A percentile compares a stretch with the other conserved stretches of the same genome.
Evolutionary conservation across 2,113 vertebrate species (phyloP).

Genomic region (Sorex araneus): DNA sequence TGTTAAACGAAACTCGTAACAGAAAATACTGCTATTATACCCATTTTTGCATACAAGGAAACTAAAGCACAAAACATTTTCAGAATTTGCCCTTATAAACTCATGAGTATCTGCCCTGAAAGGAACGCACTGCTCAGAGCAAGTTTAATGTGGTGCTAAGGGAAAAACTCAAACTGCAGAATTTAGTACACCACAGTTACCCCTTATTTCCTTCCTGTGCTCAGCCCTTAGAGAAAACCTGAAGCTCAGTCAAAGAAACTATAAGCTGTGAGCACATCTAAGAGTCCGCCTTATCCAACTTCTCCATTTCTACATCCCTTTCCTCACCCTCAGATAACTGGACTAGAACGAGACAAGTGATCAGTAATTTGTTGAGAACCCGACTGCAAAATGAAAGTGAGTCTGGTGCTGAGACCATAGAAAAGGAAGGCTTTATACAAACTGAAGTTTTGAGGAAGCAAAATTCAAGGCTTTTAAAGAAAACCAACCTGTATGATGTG

Average conservation of each 20-base stretch:
- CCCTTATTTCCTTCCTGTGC: neutral
- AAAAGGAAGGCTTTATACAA: conserved; percentile 47
- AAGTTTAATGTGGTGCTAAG: neutral
- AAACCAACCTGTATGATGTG: conserved; percentile 37
- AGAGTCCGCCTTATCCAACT: neutral
- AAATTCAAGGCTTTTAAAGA: neutral
- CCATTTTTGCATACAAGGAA: neutral
- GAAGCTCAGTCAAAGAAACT: neutral
- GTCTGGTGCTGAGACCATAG: neutral
- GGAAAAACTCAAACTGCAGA: neutral
- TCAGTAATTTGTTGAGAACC: neutral
- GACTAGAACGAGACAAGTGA: neutral
- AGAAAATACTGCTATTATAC: neutral
- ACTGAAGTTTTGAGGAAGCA: neutral
- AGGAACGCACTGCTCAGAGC: neutral
- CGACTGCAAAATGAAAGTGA: conserved; percentile 1
- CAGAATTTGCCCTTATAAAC: neutral
- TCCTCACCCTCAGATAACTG: neutral
- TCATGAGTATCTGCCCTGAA: neutral
- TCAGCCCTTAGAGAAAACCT: neutral
- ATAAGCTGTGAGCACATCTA: neutral
- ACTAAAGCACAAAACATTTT: neutral
- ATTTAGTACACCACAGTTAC: neutral
- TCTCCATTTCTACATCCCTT: neutral
- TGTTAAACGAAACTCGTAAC: neutral